phyloP scores from a whole-genome alignment of 2,888 invertebrate species.

The Hyposoter didymator region DNA sequence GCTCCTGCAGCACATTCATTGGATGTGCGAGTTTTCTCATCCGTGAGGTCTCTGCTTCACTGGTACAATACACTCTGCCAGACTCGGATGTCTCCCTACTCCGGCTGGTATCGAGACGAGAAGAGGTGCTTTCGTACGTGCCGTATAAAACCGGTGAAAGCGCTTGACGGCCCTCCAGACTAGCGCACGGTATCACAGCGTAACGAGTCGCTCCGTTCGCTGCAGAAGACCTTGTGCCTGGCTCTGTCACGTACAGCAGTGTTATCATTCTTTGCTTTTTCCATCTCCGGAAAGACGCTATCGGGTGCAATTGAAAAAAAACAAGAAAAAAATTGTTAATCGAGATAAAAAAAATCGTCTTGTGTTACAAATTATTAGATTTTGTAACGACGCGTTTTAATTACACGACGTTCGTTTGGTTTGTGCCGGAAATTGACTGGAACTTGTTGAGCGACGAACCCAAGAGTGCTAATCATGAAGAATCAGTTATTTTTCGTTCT shows the following conservation, averaged over 20 bases:
- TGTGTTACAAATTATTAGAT: constrained; percentile 8
- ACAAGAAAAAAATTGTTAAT: neutral
- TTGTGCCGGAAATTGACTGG: constrained; percentile 33
- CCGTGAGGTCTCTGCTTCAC: constrained; percentile 48
- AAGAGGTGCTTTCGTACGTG: constrained; percentile 80
- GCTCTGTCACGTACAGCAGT: constrained; percentile 26
- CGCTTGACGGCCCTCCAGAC: constrained; percentile 83
- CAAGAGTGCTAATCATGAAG: constrained; percentile 68
- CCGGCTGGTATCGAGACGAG: constrained; percentile 64
- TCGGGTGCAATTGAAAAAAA: constrained; percentile 17
- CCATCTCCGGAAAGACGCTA: constrained; percentile 43
- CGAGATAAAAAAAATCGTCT: constrained; percentile 22
- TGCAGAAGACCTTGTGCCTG: constrained; percentile 52
- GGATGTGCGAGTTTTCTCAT: constrained; percentile 13
- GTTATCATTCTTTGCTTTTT: constrained; percentile 27
- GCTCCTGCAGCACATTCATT: constrained; percentile 18
- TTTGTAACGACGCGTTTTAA: constrained; percentile 27
- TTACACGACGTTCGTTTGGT: constrained; percentile 43
- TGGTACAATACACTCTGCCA: constrained; percentile 46
- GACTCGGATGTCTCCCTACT: constrained; percentile 70
- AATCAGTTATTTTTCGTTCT: constrained; percentile 69
- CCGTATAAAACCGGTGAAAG: constrained; percentile 84
- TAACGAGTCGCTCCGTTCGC: constrained; percentile 76
- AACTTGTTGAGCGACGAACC: constrained; percentile 35
- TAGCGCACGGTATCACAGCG: constrained; percentile 81